Conservation (phyloP, 2,888 invertebrate genomes). For the Polydrusus cervinus region DNA sequence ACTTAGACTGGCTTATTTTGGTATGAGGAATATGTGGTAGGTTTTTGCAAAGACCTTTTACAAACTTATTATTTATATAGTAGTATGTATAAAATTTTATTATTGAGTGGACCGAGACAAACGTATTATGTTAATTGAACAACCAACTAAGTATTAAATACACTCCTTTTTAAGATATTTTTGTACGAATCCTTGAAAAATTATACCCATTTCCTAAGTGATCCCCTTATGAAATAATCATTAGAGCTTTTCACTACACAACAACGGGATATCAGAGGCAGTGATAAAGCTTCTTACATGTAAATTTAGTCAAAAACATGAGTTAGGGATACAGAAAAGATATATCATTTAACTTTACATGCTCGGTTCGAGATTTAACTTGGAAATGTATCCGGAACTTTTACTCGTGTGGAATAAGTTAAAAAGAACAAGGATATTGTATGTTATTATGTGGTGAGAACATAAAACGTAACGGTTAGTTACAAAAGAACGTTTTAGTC, state of each 20-base stretch:
- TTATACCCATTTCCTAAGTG: neutral
- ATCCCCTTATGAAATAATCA: conserved; percentile 7
- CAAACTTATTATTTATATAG: no score
- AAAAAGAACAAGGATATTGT: conserved; percentile 3
- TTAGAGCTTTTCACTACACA: conserved; percentile 8
- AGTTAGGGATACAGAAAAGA: conserved; percentile 25
- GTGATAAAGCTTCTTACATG: conserved; percentile 11
- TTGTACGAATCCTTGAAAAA: no score
- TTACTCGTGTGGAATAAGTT: neutral
- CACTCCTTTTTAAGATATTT: no score
- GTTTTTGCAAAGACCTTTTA: no score
- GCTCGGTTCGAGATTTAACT: conserved; percentile 7
- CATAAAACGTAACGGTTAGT: neutral
- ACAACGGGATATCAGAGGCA: conserved; percentile 8
- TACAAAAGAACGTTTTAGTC: no score
- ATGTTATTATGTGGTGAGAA: neutral
- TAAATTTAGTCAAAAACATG: conserved; percentile 22
- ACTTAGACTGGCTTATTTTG: no score
- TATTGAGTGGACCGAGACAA: no score
- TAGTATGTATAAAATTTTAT: no score
- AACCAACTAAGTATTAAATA: no score
- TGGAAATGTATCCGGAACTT: conserved; percentile 5
- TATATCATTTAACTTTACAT: conserved; percentile 19
- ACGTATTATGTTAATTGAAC: no score
- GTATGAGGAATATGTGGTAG: no score